phyloP scores from a whole-genome alignment of 2,797 vertebrate species.

The Octomys mimax region DNA sequence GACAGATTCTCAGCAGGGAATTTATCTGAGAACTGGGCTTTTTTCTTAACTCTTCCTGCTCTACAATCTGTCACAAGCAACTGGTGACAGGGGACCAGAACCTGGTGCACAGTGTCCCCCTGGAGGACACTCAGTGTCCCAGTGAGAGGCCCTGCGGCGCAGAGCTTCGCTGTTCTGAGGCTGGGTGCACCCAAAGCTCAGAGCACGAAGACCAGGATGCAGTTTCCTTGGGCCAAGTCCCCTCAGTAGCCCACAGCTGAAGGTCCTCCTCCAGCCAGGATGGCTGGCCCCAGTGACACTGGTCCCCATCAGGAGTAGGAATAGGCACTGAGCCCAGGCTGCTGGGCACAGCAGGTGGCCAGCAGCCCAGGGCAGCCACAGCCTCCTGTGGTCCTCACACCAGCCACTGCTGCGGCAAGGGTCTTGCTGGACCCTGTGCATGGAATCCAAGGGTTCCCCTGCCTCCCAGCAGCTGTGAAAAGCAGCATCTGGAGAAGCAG shows the following conservation, averaged over 20 bases:
- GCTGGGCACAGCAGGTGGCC: neutral
- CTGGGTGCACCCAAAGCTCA: neutral
- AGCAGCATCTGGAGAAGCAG: neutral
- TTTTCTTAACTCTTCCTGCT: neutral
- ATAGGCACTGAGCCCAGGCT: neutral
- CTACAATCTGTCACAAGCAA: neutral
- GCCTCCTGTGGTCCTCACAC: neutral
- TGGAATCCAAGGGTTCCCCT: neutral
- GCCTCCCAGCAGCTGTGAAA: neutral
- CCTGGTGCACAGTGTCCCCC: neutral
- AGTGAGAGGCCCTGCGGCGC: accelerated
- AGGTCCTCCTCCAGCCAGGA: neutral
- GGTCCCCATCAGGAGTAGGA: neutral
- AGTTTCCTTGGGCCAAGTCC: neutral
- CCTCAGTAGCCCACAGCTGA: neutral
- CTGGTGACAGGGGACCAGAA: neutral
- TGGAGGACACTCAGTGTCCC: neutral
- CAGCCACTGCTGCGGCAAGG: too few relatives aligned
- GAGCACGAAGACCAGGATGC: neutral
- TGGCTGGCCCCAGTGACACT: neutral
- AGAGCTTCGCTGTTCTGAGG: neutral
- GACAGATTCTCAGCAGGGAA: neutral
- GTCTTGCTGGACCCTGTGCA: neutral
- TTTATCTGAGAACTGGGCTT: neutral
- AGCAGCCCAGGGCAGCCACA: neutral